Conservation (phyloP, 1,140 invertebrate genomes). For the Bombus affinis region DNA sequence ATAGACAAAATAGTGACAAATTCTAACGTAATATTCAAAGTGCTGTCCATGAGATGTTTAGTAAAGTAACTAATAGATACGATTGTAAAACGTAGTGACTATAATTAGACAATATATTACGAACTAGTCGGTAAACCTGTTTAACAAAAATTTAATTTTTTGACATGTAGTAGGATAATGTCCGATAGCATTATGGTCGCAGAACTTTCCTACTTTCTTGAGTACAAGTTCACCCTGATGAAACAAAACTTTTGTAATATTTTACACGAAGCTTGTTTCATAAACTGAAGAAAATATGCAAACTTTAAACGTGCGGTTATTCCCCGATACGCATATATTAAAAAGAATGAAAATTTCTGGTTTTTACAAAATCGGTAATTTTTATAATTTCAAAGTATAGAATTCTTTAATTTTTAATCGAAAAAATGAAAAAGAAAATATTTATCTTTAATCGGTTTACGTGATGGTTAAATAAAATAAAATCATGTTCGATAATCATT, state of each 20-base stretch:
- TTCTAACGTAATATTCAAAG: neutral
- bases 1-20: neutral
- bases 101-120: neutral
- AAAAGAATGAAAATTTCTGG: neutral
- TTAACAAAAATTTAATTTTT: constrained; percentile 12
- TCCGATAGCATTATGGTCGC: neutral
- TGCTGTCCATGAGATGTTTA: neutral
- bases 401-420: neutral
- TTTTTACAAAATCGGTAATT: neutral
- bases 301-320: neutral
- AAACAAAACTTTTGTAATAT: neutral
- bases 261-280: no score
- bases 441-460: neutral
- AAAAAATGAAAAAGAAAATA: neutral
- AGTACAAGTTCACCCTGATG: neutral
- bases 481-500: neutral
- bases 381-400: neutral
- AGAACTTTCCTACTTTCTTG: neutral
- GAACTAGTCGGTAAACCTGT: constrained; percentile 6
- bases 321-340: no score
- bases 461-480: neutral
- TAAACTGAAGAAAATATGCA: neutral
- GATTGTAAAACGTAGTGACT: neutral
- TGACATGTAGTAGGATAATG: constrained; percentile 5
- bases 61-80: neutral